Evolutionary conservation across 2,113 vertebrate species (phyloP), one percentile per base, ranked within the genome.

Genomic region (Neotoma lepida): DNA sequence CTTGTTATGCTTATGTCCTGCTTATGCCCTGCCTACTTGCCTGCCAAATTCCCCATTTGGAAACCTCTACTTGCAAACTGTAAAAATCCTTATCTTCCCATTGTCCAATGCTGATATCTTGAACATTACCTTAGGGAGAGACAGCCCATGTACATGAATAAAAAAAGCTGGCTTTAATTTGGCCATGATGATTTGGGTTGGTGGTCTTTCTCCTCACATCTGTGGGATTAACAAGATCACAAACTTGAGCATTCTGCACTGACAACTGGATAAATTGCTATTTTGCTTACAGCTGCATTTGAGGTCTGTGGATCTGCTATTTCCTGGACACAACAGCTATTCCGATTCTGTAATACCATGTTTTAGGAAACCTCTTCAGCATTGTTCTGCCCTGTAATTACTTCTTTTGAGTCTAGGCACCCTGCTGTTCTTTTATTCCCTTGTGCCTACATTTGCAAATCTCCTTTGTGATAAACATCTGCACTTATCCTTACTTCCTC

Each of bases 401-500:
- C 46, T 76, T 95, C 91, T 81, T 86, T 95, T 78, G 58, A 76
- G 46, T 33, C 41, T 94, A 86, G 88, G 20, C 88, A 51, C 26
- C 76, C 91, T 77, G 91, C 95, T 94, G 82, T 92, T 81, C 54
- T 81, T 78, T 96, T 81, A 92, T 88, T 95, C 76, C 77, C 66
- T 15, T 66, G 78, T 76, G 86, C 30, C 64, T 39, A 71, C 30
- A 94, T 96, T 96, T 95, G 81, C 58, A 41, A 92, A 90, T 94
- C 93, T 95, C 76, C 93, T 92, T 82, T 92, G 96, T 86, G 71
- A 81, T 95, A 95, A 96, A 95, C 89, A 95, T 92, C 94, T 95
- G 93, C 51, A 81, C 51, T 92, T 33, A 86, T 86, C 39, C 84
- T 94, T 87, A n/a, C 93, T 96, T 81, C 44, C 58, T 87, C 63